These are phyloP conservation scores for Teleiodes luculella DNA, from an alignment of 2,888 invertebrate genomes.

Conservation along the genomic window DNA sequence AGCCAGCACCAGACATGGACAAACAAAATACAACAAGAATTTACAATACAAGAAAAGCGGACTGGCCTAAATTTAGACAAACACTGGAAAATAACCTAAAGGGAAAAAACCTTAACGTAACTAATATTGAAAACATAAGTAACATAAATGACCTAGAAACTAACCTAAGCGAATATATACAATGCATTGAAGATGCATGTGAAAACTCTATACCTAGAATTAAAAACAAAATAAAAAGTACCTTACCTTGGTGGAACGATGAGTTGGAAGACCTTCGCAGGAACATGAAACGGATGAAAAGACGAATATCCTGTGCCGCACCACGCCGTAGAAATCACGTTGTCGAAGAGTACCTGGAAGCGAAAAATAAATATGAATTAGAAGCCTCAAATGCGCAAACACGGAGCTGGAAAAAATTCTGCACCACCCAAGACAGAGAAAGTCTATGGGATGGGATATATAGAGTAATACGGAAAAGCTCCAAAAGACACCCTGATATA, in stretches of 20 bases:
- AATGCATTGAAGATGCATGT: background rate
- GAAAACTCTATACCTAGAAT: background rate
- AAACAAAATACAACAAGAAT: background rate
- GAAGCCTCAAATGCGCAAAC: background rate
- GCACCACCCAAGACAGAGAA: too few species aligned
- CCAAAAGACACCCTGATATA: background rate
- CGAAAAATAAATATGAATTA: too few species aligned
- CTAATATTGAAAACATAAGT: background rate
- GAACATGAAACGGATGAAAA: too few species aligned
- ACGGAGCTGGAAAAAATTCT: background rate
- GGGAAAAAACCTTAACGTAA: background rate
- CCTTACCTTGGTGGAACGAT: too few species aligned
- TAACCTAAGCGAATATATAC: background rate
- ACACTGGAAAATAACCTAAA: background rate
- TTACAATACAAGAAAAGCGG: background rate
- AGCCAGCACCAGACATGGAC: background rate
- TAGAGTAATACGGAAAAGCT: too few species aligned
- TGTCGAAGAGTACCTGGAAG: background rate
- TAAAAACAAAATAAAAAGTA: too few species aligned
- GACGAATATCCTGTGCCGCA: background rate
- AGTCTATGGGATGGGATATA: too few species aligned
- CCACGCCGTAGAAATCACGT: background rate
- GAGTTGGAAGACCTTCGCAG: too few species aligned
- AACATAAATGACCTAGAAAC: background rate
- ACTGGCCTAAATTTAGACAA: too few species aligned